A percentile compares a stretch with the other conserved stretches of the same genome.
phyloP scores from a whole-genome alignment of 1,140 invertebrate genomes.

The Drosophila nebulosa region DNA sequence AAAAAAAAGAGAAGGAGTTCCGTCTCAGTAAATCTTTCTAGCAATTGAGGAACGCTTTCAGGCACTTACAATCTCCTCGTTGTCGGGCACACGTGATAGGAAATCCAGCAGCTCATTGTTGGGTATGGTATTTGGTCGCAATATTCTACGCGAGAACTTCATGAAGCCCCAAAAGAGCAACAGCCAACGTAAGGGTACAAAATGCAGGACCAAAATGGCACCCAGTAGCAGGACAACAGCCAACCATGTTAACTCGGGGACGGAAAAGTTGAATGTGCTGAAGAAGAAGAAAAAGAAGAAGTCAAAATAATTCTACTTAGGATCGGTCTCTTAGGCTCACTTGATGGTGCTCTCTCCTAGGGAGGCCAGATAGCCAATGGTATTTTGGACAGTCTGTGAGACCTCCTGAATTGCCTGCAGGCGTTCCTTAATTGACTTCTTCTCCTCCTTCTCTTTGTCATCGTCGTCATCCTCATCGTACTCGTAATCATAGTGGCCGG shows the following conservation, averaged over 20 bases:
- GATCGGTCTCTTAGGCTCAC: conserved; percentile 83
- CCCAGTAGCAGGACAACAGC: conserved; percentile 89
- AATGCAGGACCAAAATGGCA: conserved; percentile 91
- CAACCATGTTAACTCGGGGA: conserved; percentile 97
- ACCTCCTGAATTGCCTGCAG: conserved; percentile 97
- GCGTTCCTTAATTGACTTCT: conserved; percentile 96
- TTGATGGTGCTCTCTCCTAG: conserved; percentile 96
- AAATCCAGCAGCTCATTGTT: conserved; percentile 99
- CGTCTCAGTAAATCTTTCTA: too few relatives aligned
- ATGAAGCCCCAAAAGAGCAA: conserved; percentile 98
- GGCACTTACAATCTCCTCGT: conserved; percentile 91
- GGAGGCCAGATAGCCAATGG: conserved; percentile 95
- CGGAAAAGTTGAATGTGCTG: conserved; percentile 98
- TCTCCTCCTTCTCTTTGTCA: conserved; percentile 94
- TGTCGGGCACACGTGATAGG: conserved; percentile 96
- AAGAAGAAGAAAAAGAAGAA: conserved; percentile 53
- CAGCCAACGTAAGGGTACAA: conserved; percentile 94
- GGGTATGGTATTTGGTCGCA: conserved; percentile 95
- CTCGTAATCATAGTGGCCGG: conserved; percentile 91
- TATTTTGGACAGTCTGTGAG: conserved; percentile 95
- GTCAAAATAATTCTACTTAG: background rate
- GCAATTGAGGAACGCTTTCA: too few relatives aligned
- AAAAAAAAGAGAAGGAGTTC: background rate
- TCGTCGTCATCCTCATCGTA: conserved; percentile 87
- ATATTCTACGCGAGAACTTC: conserved; percentile 96